These are phyloP conservation scores for Pygoscelis antarcticus DNA, from an alignment of 2,113 vertebrate species.

Conservation along the genomic window DNA sequence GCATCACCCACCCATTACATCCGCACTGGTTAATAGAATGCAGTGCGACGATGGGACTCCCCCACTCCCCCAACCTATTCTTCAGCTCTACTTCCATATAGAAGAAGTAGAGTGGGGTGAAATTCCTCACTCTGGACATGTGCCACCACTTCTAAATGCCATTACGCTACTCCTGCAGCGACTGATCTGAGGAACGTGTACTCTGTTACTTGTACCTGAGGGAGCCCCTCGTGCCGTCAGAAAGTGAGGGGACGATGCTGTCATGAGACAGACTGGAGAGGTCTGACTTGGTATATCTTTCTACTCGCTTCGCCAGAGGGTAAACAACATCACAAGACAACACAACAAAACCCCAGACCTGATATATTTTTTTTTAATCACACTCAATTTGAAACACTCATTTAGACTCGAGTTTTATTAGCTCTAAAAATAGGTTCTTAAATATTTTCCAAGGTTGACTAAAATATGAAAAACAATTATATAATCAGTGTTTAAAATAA, in stretches of 20 bases:
- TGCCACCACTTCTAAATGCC: not conserved
- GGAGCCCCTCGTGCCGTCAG: not conserved
- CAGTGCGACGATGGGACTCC: not conserved
- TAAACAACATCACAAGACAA: not conserved
- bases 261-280: not conserved
- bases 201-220: not conserved
- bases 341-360: not conserved
- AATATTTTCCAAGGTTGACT: conserved; percentile 33
- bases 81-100: not conserved
- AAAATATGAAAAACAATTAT: conserved; percentile 53
- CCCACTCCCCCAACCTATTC: not conserved
- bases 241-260: not conserved
- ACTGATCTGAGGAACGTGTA: not conserved
- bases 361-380: not conserved
- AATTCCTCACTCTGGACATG: not conserved
- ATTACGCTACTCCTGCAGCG: not conserved
- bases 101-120: not conserved
- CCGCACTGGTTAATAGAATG: conserved; percentile 19
- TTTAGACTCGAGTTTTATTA: conserved; percentile 52
- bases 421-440: conserved; percentile 57
- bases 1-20: conserved; percentile 20
- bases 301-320: not conserved
- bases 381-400: not conserved
- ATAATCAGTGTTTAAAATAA: conserved; percentile 50
- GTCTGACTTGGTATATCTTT: not conserved